These are phyloP conservation scores for Periparus ater DNA, from an alignment of 2,797 vertebrate species.

Conservation along the genomic window DNA sequence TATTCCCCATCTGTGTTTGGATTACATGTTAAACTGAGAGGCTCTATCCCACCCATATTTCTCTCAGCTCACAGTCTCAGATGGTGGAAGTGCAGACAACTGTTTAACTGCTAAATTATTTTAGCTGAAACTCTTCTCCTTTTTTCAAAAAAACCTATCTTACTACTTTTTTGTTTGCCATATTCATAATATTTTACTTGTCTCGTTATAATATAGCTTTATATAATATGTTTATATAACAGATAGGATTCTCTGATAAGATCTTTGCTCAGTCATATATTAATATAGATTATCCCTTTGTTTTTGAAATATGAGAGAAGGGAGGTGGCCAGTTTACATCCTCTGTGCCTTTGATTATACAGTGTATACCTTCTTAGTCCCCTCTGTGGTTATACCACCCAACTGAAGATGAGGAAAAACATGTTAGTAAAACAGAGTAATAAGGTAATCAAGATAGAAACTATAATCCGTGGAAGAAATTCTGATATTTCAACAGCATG, in stretches of 20 bases:
- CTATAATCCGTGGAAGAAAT: neutral
- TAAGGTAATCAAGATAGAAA: constrained; percentile 13
- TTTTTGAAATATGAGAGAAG: constrained; percentile 23
- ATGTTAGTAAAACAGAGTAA: neutral
- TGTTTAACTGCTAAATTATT: neutral
- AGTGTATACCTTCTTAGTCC: neutral
- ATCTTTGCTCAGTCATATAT: neutral
- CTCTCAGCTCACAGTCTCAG: neutral
- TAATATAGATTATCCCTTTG: neutral
- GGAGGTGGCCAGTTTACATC: constrained; percentile 19
- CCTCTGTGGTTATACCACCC: neutral
- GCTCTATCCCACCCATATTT: neutral
- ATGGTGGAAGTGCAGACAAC: neutral
- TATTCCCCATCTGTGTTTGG: neutral
- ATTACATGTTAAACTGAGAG: neutral
- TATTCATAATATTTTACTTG: neutral
- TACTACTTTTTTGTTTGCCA: neutral
- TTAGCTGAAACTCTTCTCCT: neutral
- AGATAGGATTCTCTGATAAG: neutral
- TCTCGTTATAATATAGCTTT: neutral
- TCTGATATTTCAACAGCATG: neutral
- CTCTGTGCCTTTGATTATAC: constrained; percentile 20
- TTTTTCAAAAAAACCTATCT: neutral
- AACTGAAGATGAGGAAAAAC: neutral
- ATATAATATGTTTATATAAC: neutral